A percentile compares a stretch with the other conserved stretches of the same genome.
Evolutionary conservation across 1,140 invertebrate genomes (phyloP).

Genomic region (Chrysoperla carnea): DNA sequence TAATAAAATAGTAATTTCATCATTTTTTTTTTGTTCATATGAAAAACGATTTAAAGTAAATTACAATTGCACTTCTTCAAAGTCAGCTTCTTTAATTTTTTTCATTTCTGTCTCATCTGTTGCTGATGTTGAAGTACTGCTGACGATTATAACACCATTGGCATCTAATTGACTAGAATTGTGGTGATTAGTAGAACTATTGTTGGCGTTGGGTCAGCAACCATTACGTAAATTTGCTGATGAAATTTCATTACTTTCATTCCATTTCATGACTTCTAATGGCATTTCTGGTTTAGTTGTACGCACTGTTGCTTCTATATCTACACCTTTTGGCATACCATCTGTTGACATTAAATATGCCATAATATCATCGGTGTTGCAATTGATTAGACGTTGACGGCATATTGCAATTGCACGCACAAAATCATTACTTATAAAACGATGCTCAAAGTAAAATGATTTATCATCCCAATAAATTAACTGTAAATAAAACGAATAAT

Average conservation of each 20-base stretch:
- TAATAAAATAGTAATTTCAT: too few relatives aligned
- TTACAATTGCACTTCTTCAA: too few relatives aligned
- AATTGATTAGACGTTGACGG: constrained; percentile 53
- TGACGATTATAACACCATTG: too few relatives aligned
- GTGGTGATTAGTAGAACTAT: too few relatives aligned
- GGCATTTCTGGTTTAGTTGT: constrained; percentile 36
- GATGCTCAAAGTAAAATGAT: constrained; percentile 72
- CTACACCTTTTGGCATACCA: neutral
- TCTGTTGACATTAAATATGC: constrained; percentile 9
- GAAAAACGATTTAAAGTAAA: too few relatives aligned
- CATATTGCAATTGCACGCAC: constrained; percentile 65
- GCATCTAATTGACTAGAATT: too few relatives aligned
- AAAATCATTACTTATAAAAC: constrained; percentile 69
- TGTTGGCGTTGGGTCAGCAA: constrained; percentile 12
- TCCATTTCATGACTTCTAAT: constrained; percentile 39
- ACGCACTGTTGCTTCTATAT: constrained; percentile 16
- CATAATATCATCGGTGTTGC: constrained; percentile 31
- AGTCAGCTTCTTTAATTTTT: too few relatives aligned
- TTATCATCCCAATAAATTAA: constrained; percentile 73
- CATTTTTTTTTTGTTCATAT: too few relatives aligned
- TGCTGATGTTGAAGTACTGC: too few relatives aligned
- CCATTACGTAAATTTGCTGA: constrained; percentile 34
- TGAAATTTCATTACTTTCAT: constrained; percentile 49
- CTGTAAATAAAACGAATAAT: constrained; percentile 17
- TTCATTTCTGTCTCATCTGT: too few relatives aligned